Conservation (phyloP, 2,888 invertebrate genomes). For the Cataglyphis altisquamis region DNA sequence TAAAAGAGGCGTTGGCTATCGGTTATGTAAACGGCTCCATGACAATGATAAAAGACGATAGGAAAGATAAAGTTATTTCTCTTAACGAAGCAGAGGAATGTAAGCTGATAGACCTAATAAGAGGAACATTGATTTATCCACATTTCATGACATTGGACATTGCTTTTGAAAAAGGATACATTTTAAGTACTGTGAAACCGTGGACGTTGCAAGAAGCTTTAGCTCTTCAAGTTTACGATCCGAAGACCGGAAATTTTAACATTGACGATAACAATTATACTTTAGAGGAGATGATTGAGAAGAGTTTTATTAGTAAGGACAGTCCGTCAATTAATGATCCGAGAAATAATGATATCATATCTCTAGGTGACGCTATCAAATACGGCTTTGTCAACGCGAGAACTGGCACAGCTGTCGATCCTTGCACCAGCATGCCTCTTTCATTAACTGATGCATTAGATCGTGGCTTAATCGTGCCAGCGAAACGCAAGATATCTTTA, state of each 20-base stretch:
- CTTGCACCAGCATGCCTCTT: constrained; percentile 91
- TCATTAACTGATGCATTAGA: constrained; percentile 94
- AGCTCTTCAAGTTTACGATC: constrained; percentile 93
- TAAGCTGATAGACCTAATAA: constrained; percentile 90
- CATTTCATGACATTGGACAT: constrained; percentile 90
- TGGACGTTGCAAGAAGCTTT: constrained; percentile 94
- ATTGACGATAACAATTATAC: constrained; percentile 91
- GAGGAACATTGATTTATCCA: constrained; percentile 91
- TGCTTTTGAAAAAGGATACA: constrained; percentile 93
- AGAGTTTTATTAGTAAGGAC: constrained; percentile 92
- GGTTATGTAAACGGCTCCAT: constrained; percentile 91
- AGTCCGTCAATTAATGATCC: constrained; percentile 94
- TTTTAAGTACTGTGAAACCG: constrained; percentile 92
- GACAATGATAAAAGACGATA: constrained; percentile 92
- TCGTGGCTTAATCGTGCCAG: constrained; percentile 93
- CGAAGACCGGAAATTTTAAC: constrained; percentile 91
- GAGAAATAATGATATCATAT: constrained; percentile 92
- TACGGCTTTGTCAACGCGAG: constrained; percentile 92
- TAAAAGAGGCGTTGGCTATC: constrained; percentile 91
- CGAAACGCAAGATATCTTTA: constrained; percentile 93
- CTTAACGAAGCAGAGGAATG: constrained; percentile 91
- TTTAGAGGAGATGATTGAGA: constrained; percentile 91
- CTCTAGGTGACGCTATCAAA: constrained; percentile 93
- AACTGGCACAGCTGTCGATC: constrained; percentile 93
- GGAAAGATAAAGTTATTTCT: constrained; percentile 89